Base-by-base conservation (phyloP, 2,888 invertebrate genomes). In the Empis stercorea region DNA sequence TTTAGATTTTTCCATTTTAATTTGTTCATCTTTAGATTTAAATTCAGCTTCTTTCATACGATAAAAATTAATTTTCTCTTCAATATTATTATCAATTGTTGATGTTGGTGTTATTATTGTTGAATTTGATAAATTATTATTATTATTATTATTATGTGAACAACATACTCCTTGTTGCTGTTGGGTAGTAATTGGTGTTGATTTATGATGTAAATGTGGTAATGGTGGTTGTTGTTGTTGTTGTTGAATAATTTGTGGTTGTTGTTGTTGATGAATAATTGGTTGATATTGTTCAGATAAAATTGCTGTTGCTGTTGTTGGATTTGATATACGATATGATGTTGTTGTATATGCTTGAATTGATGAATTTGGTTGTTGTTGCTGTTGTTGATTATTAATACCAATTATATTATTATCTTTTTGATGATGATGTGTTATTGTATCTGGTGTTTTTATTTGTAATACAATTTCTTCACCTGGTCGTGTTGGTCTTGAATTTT, bases 41-140 rank as follows among this genome's bases (percentile, higher is more conserved):
- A 65, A 50, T 50, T 68, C 66, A 2, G 64, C 64, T 52, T 68
- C 68, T 50, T 64, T 65, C n/a, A 67, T 52, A 42, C 61, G 62
- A 30, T 65, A 62, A 50, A 54, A 65, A 46, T 63, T 64, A 37
- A 67, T 57, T 37, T 63, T 62, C 48, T 67, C 65, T 43, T 65
- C 66, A 32, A 58, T 61, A 13, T 56, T 55, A 13, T 56, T 55
- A 4, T 54, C 55, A 9, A 56, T 48, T 40, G 57, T 56, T 38
- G 54, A 45, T 54, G 55, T 23, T 57, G 53, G 9, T 53, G 58
- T 55, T 38, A 54, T 46, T 55, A 55, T 23, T 57, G 53, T 7
- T 53, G 56, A 1, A 58, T 56, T 3, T 56, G 58, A 1, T 56
- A 54, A n/a, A n/a, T n/a, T n/a, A n/a, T 0, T 52, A n/a, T 53